phyloP scores from a whole-genome alignment of 2,113 vertebrate genomes.

The Camelus dromedarius region DNA sequence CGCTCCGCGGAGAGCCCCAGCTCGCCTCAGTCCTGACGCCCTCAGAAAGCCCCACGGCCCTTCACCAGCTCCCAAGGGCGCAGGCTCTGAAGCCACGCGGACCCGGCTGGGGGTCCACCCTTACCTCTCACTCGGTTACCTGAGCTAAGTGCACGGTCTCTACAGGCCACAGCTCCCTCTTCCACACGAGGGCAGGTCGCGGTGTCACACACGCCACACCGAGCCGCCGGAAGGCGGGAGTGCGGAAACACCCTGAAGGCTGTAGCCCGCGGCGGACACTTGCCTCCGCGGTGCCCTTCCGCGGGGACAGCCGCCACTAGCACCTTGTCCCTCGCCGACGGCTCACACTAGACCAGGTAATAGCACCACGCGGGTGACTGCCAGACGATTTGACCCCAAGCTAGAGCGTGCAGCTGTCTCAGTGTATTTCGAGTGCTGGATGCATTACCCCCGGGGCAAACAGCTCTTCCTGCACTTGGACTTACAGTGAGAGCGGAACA shows the following conservation, averaged over 20 bases:
- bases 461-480: background rate
- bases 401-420: background rate
- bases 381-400: background rate
- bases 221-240: too few species aligned
- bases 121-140: background rate
- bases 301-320: background rate
- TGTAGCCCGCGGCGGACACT: background rate
- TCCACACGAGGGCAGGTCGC: accelerated
- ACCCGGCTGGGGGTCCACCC: background rate
- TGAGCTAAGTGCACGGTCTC: background rate
- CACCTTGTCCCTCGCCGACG: background rate
- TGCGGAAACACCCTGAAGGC: background rate
- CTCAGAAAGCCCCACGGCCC: background rate
- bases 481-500: background rate
- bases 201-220: too few species aligned
- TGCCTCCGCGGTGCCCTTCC: too few species aligned
- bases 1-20: background rate
- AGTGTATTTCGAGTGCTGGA: slow-evolving; percentile 7
- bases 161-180: background rate
- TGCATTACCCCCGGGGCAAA: background rate
- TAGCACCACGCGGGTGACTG: background rate
- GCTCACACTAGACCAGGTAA: background rate
- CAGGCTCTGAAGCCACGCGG: background rate
- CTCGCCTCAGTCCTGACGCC: background rate
- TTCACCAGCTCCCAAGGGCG: background rate